A percentile compares a stretch with the other conserved stretches of the same genome.
Evolutionary conservation across 2,113 vertebrate species (phyloP).

Genomic region (Microtus ochrogaster): DNA sequence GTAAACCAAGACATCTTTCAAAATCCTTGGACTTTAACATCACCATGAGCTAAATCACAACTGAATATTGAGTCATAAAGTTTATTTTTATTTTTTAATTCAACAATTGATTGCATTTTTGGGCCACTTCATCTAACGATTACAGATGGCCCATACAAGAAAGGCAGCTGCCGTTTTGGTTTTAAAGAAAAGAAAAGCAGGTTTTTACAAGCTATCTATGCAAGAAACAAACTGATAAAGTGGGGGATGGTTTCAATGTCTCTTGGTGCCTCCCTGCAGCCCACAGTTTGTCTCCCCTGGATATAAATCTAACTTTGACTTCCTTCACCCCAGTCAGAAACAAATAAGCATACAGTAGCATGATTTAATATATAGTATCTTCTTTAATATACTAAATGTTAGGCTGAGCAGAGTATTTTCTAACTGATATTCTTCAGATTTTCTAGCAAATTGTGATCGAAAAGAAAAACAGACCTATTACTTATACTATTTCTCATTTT

Average conservation of each 20-base stretch:
- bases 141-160: neutral
- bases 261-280: neutral
- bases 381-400: neutral
- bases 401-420: slow-evolving; percentile 17
- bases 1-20: slow-evolving; percentile 55
- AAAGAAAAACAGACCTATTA: slow-evolving; percentile 54
- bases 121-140: no score
- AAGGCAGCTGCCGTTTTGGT: slow-evolving; percentile 26
- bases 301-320: slow-evolving; percentile 35
- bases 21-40: slow-evolving; percentile 58
- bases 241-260: neutral
- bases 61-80: slow-evolving; percentile 31
- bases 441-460: slow-evolving; percentile 13
- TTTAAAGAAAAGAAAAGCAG: neutral
- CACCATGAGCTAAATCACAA: slow-evolving; percentile 13
- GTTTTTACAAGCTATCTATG: slow-evolving; percentile 32
- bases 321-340: neutral
- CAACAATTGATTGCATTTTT: slow-evolving; percentile 36
- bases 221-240: slow-evolving; percentile 28
- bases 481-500: slow-evolving; percentile 34
- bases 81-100: slow-evolving; percentile 65
- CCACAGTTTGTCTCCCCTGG: neutral
- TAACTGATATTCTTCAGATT: slow-evolving; percentile 33
- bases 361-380: neutral
- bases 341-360: neutral